These are phyloP conservation scores for Drosophila sulfurigaster DNA, from an alignment of 1,140 invertebrate species.

Conservation along the genomic window DNA sequence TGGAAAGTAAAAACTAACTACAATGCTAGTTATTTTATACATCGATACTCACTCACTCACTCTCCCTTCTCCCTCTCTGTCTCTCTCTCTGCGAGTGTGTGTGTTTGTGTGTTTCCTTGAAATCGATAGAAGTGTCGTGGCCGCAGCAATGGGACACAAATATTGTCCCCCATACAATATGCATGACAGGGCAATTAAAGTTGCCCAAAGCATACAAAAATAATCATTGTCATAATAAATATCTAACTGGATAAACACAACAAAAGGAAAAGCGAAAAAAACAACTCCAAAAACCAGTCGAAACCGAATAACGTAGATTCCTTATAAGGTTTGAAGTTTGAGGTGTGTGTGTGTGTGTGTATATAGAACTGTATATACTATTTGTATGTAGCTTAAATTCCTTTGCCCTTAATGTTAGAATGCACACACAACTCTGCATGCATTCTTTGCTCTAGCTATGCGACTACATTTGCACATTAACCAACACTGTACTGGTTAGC, in stretches of 20 bases:
- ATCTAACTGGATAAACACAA: neutral
- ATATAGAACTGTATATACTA: neutral
- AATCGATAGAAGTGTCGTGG: constrained; percentile 50
- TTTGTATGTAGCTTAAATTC: neutral
- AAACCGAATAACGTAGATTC: neutral
- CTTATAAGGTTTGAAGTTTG: neutral
- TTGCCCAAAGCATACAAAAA: constrained; percentile 60
- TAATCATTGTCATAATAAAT: constrained; percentile 49
- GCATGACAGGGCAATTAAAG: constrained; percentile 69
- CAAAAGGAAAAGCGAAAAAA: constrained; percentile 3
- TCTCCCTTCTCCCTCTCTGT: no score
- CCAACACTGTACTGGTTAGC: neutral
- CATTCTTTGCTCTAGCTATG: neutral
- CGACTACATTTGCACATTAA: neutral
- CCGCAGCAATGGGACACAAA: constrained; percentile 51
- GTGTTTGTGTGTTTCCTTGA: constrained; percentile 25
- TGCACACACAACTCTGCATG: neutral
- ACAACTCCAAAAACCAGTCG: neutral
- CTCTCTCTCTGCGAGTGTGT: neutral
- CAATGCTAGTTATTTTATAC: constrained; percentile 41
- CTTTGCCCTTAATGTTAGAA: neutral
- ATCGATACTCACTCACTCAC: constrained; percentile 20
- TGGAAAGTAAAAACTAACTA: constrained; percentile 72
- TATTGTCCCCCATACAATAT: constrained; percentile 67
- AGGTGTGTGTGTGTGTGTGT: neutral